Percentiles rank a stretch among this genome's conserved stretches.
Evolutionary conservation across 92 coral and sea anemone genomes (phyloP).

Genomic region (Hydrozoanthus gracilis): DNA sequence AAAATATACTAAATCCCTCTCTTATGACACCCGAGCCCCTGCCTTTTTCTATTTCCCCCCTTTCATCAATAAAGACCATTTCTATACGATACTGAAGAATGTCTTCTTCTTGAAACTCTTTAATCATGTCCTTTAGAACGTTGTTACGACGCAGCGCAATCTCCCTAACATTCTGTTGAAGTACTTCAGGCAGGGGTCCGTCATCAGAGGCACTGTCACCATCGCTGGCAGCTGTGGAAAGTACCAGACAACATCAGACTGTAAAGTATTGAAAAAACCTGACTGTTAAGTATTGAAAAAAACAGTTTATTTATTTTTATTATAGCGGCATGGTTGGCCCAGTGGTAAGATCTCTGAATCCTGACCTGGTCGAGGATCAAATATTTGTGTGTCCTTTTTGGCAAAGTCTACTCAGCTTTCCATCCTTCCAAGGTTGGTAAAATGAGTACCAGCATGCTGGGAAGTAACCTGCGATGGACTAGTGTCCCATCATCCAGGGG

Average conservation of each 20-base stretch:
- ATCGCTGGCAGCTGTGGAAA: slow-evolving; percentile 32
- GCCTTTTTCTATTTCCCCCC: slow-evolving; percentile 19
- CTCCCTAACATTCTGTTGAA: slow-evolving; percentile 23
- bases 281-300: background rate
- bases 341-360: background rate
- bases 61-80: slow-evolving; percentile 35
- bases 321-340: background rate
- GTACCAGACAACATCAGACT: slow-evolving; percentile 8
- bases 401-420: too few relatives aligned
- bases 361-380: background rate
- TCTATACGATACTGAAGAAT: slow-evolving; percentile 10
- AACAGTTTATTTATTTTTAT: too few relatives aligned
- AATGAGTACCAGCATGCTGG: too few relatives aligned
- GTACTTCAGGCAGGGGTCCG: slow-evolving; percentile 4
- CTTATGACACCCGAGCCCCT: slow-evolving; percentile 37
- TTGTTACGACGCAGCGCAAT: slow-evolving; percentile 40
- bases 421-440: too few relatives aligned
- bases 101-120: slow-evolving; percentile 24
- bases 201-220: slow-evolving; percentile 34
- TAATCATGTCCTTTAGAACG: slow-evolving; percentile 50
- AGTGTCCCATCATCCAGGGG: too few relatives aligned
- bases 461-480: too few relatives aligned
- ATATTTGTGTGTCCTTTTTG: background rate
- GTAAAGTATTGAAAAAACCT: too few relatives aligned
- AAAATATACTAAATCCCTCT: slow-evolving; percentile 42